Percentiles rank a stretch among this genome's conserved stretches.
These are phyloP conservation scores for Pararge aegeria DNA, from an alignment of 1,140 invertebrate species.

Conservation along the genomic window DNA sequence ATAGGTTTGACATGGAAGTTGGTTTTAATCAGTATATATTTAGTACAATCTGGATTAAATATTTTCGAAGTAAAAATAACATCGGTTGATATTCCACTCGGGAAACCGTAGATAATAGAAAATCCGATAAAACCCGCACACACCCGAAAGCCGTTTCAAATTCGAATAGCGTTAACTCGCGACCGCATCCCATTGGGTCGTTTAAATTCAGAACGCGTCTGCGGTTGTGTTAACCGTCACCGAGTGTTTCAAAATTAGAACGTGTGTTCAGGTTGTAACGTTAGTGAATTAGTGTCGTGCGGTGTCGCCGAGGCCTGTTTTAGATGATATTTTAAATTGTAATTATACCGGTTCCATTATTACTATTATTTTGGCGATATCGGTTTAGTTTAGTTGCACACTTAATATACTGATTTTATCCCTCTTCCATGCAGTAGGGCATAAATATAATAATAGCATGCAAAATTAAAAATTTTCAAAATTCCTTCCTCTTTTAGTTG, in stretches of 20 bases:
- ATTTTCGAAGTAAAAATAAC: no score
- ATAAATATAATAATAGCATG: no score
- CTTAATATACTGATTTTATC: no score
- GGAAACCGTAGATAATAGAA: conserved; percentile 16
- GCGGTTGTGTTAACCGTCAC: conserved; percentile 52
- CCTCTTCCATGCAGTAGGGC: no score
- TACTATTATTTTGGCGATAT: background rate
- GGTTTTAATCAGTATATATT: no score
- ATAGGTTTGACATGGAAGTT: no score
- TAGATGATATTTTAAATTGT: conserved; percentile 3
- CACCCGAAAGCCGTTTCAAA: conserved; percentile 26
- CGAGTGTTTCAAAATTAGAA: conserved; percentile 42
- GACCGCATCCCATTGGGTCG: conserved; percentile 41
- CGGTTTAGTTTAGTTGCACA: no score
- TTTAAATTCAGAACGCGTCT: conserved; percentile 61
- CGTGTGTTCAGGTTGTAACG: conserved; percentile 25
- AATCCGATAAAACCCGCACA: conserved; percentile 17
- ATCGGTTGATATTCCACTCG: background rate
- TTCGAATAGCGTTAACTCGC: conserved; percentile 37
- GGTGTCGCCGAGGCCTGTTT: conserved; percentile 15
- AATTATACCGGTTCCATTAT: background rate
- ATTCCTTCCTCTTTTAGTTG: no score
- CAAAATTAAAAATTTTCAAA: no score
- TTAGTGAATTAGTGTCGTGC: conserved; percentile 39
- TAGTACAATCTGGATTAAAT: no score